A percentile compares a stretch with the other conserved stretches of the same genome.
These are phyloP conservation scores for Ctenochaetus hawaiiensis DNA, from an alignment of 2,797 vertebrate genomes.

Conservation along the genomic window DNA sequence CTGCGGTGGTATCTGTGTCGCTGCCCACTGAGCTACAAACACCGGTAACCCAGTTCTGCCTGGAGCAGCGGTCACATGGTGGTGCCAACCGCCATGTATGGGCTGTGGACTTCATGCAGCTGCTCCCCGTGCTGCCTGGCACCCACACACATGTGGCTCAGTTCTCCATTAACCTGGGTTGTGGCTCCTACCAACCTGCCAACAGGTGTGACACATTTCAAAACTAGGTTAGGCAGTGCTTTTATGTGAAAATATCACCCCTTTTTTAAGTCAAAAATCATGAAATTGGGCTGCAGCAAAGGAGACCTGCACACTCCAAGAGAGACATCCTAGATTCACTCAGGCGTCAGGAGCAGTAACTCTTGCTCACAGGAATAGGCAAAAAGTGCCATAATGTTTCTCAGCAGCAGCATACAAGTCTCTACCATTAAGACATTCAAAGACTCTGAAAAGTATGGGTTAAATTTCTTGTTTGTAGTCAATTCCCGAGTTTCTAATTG, in stretches of 20 bases:
- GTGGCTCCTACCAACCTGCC: constrained; percentile 95
- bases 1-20: constrained; percentile 92
- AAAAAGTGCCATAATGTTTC: not conserved
- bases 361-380: not conserved
- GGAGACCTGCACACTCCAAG: not conserved
- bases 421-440: constrained; percentile 13
- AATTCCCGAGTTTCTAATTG: constrained; percentile 8
- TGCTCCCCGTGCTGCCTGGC: constrained; percentile 93
- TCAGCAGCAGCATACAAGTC: not conserved
- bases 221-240: constrained; percentile 21
- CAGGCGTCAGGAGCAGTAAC: constrained; percentile 2
- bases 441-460: not conserved
- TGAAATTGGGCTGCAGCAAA: constrained; percentile 28
- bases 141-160: constrained; percentile 95
- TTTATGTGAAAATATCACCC: constrained; percentile 8
- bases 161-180: constrained; percentile 98
- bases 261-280: constrained; percentile 26
- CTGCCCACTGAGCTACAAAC: constrained; percentile 94
- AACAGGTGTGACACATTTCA: constrained; percentile 90
- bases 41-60: constrained; percentile 93
- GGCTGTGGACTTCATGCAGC: constrained; percentile 96
- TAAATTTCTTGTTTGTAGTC: constrained; percentile 5
- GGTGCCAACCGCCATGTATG: constrained; percentile 91
- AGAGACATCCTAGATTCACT: constrained; percentile 18
- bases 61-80: constrained; percentile 93